A percentile compares a stretch with the other conserved stretches of the same genome.
Evolutionary conservation across 2,113 vertebrate species (phyloP).

Genomic region (Entelurus aequoreus): DNA sequence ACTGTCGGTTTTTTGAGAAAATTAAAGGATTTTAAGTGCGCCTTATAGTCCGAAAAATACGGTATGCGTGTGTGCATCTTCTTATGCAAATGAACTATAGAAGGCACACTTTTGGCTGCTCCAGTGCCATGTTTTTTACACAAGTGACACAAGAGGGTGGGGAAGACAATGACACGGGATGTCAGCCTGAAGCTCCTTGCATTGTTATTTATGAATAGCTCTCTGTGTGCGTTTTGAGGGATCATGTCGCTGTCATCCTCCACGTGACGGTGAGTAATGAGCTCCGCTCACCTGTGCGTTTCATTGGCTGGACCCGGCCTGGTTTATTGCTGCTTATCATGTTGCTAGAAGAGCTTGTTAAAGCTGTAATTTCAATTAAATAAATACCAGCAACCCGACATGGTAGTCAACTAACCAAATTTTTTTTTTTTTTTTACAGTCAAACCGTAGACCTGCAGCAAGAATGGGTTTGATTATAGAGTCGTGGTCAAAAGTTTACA

Average conservation of each 20-base stretch:
- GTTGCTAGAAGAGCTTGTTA: constrained; percentile 1
- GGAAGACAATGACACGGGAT: constrained; percentile 30
- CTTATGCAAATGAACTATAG: constrained; percentile 2
- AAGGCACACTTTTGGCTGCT: constrained; percentile 15
- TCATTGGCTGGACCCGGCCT: constrained; percentile 29
- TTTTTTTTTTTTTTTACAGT: too few species aligned
- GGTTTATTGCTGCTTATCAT: not conserved
- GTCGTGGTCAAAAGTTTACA: too few species aligned
- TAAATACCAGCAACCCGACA: not conserved
- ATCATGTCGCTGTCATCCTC: constrained; percentile 37
- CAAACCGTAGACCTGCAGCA: too few species aligned
- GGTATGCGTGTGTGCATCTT: not conserved
- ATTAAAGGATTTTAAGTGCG: too few species aligned
- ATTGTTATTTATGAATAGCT: constrained; percentile 44
- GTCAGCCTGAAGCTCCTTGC: constrained; percentile 12
- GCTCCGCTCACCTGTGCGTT: constrained; percentile 37
- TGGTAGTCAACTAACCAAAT: too few species aligned
- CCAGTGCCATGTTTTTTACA: constrained; percentile 29
- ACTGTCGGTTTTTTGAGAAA: too few species aligned
- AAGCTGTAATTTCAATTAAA: not conserved
- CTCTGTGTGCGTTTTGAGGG: constrained; percentile 27
- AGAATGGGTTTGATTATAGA: too few species aligned
- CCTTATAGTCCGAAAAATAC: too few species aligned
- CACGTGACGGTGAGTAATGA: constrained; percentile 56
- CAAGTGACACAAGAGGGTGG: not conserved